Evolutionary conservation across 2,113 vertebrate genomes (phyloP).

Genomic region (Ophthalmolycus amberensis): DNA sequence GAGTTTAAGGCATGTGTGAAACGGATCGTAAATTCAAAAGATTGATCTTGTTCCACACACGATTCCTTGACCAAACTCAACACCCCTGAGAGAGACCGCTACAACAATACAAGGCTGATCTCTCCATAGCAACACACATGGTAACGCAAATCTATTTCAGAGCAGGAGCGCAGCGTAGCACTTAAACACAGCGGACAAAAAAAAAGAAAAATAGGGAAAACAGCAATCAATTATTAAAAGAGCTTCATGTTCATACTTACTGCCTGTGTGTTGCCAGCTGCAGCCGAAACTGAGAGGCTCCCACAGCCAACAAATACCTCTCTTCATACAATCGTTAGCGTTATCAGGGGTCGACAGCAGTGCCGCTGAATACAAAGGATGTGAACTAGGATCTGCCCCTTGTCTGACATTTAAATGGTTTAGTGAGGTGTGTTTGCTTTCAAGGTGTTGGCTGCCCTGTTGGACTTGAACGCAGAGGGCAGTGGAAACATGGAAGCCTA

Average conservation of each 20-base stretch:
- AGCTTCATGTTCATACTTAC: conserved; percentile 74
- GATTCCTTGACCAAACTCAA: conserved; percentile 64
- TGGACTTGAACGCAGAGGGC: conserved; percentile 17
- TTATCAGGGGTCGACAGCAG: conserved; percentile 68
- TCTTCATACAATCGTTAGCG: neutral
- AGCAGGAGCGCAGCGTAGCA: conserved; percentile 58
- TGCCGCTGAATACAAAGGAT: conserved; percentile 49
- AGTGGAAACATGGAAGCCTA: conserved; percentile 59
- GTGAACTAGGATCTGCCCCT: conserved; percentile 63
- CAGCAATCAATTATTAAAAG: conserved; percentile 74
- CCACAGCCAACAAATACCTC: conserved; percentile 25
- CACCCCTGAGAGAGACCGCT: conserved; percentile 39
- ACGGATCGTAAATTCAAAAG: conserved; percentile 39
- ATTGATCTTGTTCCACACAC: conserved; percentile 40
- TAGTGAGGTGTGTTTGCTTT: conserved; percentile 69
- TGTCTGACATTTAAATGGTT: conserved; percentile 73
- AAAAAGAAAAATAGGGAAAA: conserved; percentile 47
- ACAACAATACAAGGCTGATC: conserved; percentile 61
- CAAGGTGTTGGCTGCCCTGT: conserved; percentile 67
- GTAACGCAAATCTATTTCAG: conserved; percentile 79
- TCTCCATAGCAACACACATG: conserved; percentile 81
- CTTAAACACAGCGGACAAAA: conserved; percentile 58
- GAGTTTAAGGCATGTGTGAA: conserved; percentile 16
- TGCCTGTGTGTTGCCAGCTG: conserved; percentile 52
- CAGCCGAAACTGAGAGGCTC: conserved; percentile 54